Conservation (phyloP, 2,888 invertebrate species). For the Chrysomela aeneicollis region DNA sequence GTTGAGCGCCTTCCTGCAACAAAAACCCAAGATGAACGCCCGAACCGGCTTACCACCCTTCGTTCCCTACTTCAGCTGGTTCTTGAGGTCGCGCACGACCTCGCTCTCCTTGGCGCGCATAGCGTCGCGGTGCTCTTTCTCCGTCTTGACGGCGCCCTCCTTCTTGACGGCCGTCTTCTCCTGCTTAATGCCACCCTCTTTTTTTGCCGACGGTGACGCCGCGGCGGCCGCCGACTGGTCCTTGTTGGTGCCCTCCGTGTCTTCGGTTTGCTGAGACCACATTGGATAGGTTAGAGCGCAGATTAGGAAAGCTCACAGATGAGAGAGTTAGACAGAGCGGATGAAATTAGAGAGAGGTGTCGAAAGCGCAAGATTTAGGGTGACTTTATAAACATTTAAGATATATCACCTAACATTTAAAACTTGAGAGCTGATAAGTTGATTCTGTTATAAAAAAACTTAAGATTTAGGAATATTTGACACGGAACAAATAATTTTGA, state of each 20-base stretch:
- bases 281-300: background rate
- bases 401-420: too few relatives aligned
- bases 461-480: too few relatives aligned
- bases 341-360: too few relatives aligned
- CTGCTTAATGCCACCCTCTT: conserved; percentile 64
- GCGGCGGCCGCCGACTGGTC: conserved; percentile 57
- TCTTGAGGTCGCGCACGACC: conserved; percentile 84
- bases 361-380: too few relatives aligned
- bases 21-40: too few relatives aligned
- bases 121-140: conserved; percentile 70
- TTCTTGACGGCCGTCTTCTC: conserved; percentile 68
- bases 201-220: conserved; percentile 64
- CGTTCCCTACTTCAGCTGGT: conserved; percentile 84
- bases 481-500: too few relatives aligned
- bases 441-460: too few relatives aligned
- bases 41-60: too few relatives aligned
- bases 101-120: conserved; percentile 76
- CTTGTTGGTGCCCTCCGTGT: conserved; percentile 58
- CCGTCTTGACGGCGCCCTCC: conserved; percentile 68
- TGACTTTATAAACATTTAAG: too few relatives aligned
- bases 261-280: conserved; percentile 55
- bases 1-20: conserved; percentile 83
- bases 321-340: too few relatives aligned
- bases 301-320: too few relatives aligned
- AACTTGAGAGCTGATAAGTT: too few relatives aligned